Percentiles rank a stretch among this genome's conserved stretches.
Evolutionary conservation across 2,113 vertebrate genomes (phyloP).

Genomic region (Oryzias javanicus): DNA sequence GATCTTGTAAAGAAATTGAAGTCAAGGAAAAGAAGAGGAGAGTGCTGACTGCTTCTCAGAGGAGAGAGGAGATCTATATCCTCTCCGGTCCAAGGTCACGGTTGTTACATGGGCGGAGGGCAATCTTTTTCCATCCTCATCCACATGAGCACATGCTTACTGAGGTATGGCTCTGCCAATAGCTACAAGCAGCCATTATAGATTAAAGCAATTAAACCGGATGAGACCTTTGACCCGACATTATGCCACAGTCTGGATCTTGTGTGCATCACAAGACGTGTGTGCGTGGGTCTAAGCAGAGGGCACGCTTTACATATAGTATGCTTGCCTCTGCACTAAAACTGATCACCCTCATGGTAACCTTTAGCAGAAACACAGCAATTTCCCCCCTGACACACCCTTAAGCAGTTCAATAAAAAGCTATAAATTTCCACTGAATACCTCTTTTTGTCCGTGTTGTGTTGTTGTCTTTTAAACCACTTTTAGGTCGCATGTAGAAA

Average conservation of each 20-base stretch:
- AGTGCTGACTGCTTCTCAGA: slow-evolving; percentile 35
- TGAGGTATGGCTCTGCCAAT: slow-evolving; percentile 70
- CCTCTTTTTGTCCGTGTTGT: not conserved
- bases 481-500: not conserved
- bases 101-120: slow-evolving; percentile 62
- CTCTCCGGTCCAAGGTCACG: slow-evolving; percentile 73
- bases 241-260: slow-evolving; percentile 55
- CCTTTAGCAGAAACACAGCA: slow-evolving; percentile 48
- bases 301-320: slow-evolving; percentile 52
- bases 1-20: slow-evolving; percentile 15
- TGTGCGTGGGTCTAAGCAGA: slow-evolving; percentile 18
- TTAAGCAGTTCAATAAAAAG: slow-evolving; percentile 38
- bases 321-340: slow-evolving; percentile 61
- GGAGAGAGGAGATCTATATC: slow-evolving; percentile 68
- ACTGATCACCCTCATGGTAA: slow-evolving; percentile 47
- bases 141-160: slow-evolving; percentile 13
- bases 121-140: slow-evolving; percentile 51
- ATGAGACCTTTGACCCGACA: slow-evolving; percentile 67
- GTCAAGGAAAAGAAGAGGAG: slow-evolving; percentile 24
- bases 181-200: slow-evolving; percentile 72
- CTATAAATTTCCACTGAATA: slow-evolving; percentile 7
- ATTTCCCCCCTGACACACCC: slow-evolving; percentile 5
- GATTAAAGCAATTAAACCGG: slow-evolving; percentile 76
- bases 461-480: not conserved
- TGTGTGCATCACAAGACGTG: slow-evolving; percentile 57